Evolutionary conservation across 2,888 invertebrate genomes (phyloP), one percentile per base, ranked within the genome.

Genomic region (Drosophila prostipennis): DNA sequence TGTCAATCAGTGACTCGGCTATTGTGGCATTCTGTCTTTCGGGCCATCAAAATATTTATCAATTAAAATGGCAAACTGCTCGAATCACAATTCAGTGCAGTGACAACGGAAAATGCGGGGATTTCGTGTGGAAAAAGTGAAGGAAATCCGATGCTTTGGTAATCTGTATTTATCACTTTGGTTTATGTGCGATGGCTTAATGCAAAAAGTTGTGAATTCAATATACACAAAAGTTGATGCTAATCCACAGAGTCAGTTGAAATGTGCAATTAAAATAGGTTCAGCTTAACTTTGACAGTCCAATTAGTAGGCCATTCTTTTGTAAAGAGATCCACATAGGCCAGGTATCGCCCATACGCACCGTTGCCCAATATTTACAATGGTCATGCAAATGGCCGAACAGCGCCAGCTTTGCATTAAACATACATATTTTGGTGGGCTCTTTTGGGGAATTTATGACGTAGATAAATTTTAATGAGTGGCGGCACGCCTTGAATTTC

Each of bases 401-500:
- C 26, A 26, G 45, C 49, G 52, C 48, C 23, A 54, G 54, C 42
- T 59, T 13, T 42, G 49, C 43, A 69, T 61, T 51, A 48, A 60
- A 34, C 53, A 48, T 40, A 46, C 23, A 67, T 37, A 54, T 34
- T 67, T 67, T 39, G 11, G 68, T 64, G 16, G 43, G 45, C 53
- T 79, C 39, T 79, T 65, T 59, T 74, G 19, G 42, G 46, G 49
- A 72, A 67, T 72, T 77, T 85, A 73, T 85, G 87, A 82, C 83
- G 86, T 85, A 67, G 70, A 79, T 82, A 69, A 74, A 81, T 55
- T 61, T 74, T 49, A 71, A 82, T 82, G 64, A 51, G 58, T 49
- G 56, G 37, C 60, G 72, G 63, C 78, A 73, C 85, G 83, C 82
- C 88, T 85, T 82, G 82, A 82, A 82, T 82, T 65, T 74, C 23